These are phyloP conservation scores for Peromyscus aztecus DNA, from an alignment of 2,797 vertebrate species.

Conservation along the genomic window DNA sequence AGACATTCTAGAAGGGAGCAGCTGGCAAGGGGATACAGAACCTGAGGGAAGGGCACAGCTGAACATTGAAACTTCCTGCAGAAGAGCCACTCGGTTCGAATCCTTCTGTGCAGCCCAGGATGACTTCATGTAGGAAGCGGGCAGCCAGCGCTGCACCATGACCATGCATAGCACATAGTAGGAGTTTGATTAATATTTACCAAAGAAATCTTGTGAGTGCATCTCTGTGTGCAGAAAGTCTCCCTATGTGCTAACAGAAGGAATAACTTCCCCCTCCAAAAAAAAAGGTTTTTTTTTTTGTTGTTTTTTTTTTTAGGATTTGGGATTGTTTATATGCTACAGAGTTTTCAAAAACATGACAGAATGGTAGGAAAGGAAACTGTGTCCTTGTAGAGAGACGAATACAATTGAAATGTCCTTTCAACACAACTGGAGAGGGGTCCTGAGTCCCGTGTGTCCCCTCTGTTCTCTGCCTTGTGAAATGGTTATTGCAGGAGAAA, in stretches of 20 bases:
- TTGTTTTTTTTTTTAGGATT: constrained; percentile 15
- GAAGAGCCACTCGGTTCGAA: background rate
- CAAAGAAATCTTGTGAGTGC: background rate
- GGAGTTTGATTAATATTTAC: background rate
- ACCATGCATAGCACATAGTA: background rate
- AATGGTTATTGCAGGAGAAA: constrained; percentile 6
- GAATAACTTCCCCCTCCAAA: background rate
- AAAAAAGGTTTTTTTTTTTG: too few relatives aligned
- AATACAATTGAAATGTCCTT: background rate
- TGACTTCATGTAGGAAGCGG: background rate
- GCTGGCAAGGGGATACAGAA: background rate
- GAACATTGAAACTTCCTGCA: background rate
- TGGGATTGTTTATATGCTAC: background rate
- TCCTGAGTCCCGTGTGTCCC: background rate
- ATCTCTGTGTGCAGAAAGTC: background rate
- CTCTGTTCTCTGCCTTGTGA: background rate
- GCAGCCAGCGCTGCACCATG: background rate
- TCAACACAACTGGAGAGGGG: constrained; percentile 29
- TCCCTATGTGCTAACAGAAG: background rate
- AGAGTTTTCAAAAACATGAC: constrained; percentile 36
- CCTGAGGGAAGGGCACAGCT: too few relatives aligned
- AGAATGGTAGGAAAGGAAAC: background rate
- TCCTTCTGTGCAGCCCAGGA: background rate
- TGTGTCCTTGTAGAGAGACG: background rate
- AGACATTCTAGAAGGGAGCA: too few relatives aligned